These are phyloP conservation scores for Astreopora myriophthalma DNA, from an alignment of 64 coral and sea anemone genomes.

Conservation along the genomic window DNA sequence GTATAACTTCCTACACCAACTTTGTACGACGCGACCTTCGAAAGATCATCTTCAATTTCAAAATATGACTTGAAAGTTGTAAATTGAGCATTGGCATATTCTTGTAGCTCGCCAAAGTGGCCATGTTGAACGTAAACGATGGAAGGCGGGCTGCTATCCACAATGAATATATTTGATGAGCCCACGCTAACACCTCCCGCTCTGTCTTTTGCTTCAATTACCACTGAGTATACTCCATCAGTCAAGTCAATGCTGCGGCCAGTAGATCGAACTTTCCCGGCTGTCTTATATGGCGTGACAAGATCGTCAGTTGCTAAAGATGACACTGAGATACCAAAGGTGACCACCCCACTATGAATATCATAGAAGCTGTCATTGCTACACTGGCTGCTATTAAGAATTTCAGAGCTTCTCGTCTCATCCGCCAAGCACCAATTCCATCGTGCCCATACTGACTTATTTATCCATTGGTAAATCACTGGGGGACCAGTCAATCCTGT, in stretches of 20 bases:
- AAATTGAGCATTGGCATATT: neutral
- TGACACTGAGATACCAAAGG: slow-evolving; percentile 81
- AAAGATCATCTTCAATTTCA: slow-evolving; percentile 76
- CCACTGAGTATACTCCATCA: slow-evolving; percentile 85
- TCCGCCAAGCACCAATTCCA: slow-evolving; percentile 94
- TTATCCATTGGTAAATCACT: slow-evolving; percentile 78
- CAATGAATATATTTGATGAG: slow-evolving; percentile 81
- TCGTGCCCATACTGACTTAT: slow-evolving; percentile 85
- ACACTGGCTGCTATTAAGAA: slow-evolving; percentile 42
- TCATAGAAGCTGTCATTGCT: slow-evolving; percentile 75
- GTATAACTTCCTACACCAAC: slow-evolving; percentile 85
- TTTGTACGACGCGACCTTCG: slow-evolving; percentile 63
- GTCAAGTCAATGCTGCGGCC: slow-evolving; percentile 71
- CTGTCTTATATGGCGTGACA: slow-evolving; percentile 57
- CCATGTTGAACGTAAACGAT: slow-evolving; percentile 80
- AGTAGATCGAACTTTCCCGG: slow-evolving; percentile 53
- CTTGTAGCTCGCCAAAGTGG: slow-evolving; percentile 32
- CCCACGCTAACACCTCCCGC: slow-evolving; percentile 65
- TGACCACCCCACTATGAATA: slow-evolving; percentile 75
- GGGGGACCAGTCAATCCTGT: slow-evolving; percentile 77
- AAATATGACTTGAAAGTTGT: slow-evolving; percentile 67
- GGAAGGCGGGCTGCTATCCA: slow-evolving; percentile 81
- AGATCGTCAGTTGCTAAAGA: slow-evolving; percentile 47
- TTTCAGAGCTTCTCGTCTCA: slow-evolving; percentile 2
- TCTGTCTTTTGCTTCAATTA: slow-evolving; percentile 81